Evolutionary conservation across 1,140 invertebrate genomes (phyloP), one percentile per base, ranked within the genome.

Genomic region (Mesaphorura yosii): DNA sequence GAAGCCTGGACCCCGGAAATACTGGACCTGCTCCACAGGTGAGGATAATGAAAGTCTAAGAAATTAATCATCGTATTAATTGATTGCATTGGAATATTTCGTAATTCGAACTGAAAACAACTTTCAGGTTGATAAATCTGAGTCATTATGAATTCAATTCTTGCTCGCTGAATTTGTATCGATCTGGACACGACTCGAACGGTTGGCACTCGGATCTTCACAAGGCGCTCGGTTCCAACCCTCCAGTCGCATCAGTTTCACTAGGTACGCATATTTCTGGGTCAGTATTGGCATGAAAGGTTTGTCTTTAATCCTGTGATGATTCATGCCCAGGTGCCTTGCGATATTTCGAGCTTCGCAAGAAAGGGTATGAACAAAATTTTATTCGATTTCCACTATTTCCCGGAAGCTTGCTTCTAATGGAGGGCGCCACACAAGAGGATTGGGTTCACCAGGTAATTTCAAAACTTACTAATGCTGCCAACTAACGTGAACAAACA

Each of bases 181-280:
- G 73, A 19, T 67, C 72, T 62, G 73, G 72, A 1, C 68, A 75
- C 57, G 73, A 76, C 59, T 67, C 65, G 45, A 66, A 72, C 20
- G 64, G 65, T 10, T 76, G 74, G 74, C 72, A 73, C 58, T 64
- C 66, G 42, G 74, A 76, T 57, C 66, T 69, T 57, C 72, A 75
- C 58, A 56, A 58, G 2, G 60, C 65, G 27, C 61, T 76, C 20
- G 70, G 74, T 5, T 57, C 65, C 10, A 65, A 69, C 38, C 75
- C 74, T 5, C 67, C 67, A 3, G 72, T 76, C 53, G 74, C 73
- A 0, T 71, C 71, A 3, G 51, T 76, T 22, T 73, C 73, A 2
- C 66, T 76, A 48, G 75, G 75, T 56, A 52, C 14, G 15, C 26
- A 22, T 17, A 15, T 34, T 29, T 28, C 41, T 39, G 1, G 7